Percentiles rank a stretch among this genome's conserved stretches.
phyloP scores from a whole-genome alignment of 2,797 vertebrate genomes.

The Crocodylus rhombifer region DNA sequence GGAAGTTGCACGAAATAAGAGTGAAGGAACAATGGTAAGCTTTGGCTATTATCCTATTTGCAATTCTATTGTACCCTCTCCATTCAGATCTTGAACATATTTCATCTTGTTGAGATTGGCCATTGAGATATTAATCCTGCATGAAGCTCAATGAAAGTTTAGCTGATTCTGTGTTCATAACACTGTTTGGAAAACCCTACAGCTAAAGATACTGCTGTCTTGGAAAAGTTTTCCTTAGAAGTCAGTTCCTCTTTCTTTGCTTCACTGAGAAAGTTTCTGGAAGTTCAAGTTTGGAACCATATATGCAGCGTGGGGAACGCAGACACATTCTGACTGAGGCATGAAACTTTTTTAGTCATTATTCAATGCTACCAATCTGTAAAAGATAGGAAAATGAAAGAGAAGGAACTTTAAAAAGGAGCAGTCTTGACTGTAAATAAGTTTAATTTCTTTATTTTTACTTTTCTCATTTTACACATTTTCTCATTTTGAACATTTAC shows the following conservation, averaged over 20 bases:
- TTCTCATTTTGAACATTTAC: conserved; percentile 16
- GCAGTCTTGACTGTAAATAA: conserved; percentile 26
- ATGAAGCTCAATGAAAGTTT: background rate
- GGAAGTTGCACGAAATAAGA: conserved; percentile 89
- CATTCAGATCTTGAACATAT: background rate
- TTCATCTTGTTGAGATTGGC: conserved; percentile 6
- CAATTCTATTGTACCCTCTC: background rate
- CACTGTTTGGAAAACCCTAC: background rate
- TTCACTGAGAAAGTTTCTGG: background rate
- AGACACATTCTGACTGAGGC: conserved; percentile 38
- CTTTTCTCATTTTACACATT: background rate
- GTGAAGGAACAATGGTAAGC: conserved; percentile 92
- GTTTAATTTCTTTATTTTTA: conserved; percentile 17
- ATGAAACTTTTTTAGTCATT: background rate
- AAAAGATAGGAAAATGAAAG: conserved; percentile 28
- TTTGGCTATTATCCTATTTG: background rate
- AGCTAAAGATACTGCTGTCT: background rate
- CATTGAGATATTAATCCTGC: conserved; percentile 7
- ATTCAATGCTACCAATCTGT: background rate
- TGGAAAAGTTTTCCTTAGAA: background rate
- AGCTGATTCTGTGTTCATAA: background rate
- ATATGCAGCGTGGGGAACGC: background rate
- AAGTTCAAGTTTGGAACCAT: background rate
- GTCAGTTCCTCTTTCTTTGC: background rate
- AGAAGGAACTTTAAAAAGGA: background rate